These are phyloP conservation scores for Lobophora halterata DNA, from an alignment of 2,888 invertebrate genomes.

Conservation along the genomic window DNA sequence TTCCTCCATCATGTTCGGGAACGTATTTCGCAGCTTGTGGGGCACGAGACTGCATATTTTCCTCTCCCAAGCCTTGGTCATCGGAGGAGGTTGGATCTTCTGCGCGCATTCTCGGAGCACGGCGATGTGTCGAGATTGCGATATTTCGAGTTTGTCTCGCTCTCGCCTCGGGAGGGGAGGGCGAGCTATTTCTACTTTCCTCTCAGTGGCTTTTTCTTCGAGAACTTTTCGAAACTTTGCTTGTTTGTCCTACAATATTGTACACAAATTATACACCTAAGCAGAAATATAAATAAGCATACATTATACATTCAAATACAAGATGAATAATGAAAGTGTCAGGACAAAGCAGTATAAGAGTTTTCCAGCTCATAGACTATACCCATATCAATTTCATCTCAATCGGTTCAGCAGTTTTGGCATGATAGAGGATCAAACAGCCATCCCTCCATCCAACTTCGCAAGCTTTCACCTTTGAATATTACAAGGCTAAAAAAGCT, in stretches of 20 bases:
- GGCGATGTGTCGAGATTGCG: constrained; percentile 75
- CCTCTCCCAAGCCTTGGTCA: constrained; percentile 82
- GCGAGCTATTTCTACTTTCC: constrained; percentile 60
- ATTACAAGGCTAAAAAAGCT: no score
- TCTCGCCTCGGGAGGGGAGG: constrained; percentile 56
- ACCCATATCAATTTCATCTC: no score
- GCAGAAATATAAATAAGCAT: no score
- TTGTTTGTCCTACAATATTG: constrained; percentile 60
- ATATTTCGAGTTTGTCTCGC: constrained; percentile 67
- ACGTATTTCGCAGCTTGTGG: constrained; percentile 75
- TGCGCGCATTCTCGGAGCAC: constrained; percentile 80
- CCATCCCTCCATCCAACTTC: no score
- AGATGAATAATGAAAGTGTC: no score
- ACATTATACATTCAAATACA: no score
- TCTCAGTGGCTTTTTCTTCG: constrained; percentile 60
- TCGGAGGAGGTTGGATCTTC: constrained; percentile 80
- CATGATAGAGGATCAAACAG: no score
- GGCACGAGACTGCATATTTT: constrained; percentile 82
- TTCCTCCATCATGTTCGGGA: constrained; percentile 73
- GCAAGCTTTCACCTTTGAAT: no score
- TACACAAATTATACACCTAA: not conserved
- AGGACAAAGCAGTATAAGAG: no score
- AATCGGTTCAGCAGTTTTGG: no score
- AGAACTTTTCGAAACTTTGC: constrained; percentile 61
- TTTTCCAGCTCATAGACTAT: no score